phyloP scores from a whole-genome alignment of 1,140 invertebrate species.

The Periplaneta americana region DNA sequence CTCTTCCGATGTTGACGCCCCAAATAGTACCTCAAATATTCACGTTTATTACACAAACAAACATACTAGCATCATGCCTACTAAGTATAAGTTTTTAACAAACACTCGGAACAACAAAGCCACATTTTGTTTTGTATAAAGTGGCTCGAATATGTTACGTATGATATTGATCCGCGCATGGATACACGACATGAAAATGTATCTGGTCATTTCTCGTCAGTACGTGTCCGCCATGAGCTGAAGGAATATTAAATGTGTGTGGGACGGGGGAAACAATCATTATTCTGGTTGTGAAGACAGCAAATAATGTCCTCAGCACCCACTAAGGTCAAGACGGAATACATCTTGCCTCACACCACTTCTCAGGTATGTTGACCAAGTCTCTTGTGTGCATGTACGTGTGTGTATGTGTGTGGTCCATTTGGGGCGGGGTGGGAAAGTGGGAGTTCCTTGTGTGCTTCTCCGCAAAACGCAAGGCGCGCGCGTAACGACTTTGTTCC shows the following conservation, averaged over 20 bases:
- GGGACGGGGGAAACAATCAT: neutral
- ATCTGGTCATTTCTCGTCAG: neutral
- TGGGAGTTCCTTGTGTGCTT: constrained; percentile 21
- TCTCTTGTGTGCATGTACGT: neutral
- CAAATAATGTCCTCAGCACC: constrained; percentile 24
- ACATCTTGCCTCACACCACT: constrained; percentile 18
- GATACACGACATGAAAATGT: constrained; percentile 2
- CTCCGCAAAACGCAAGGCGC: constrained; percentile 18
- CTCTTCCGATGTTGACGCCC: constrained; percentile 24
- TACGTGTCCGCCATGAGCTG: constrained; percentile 17
- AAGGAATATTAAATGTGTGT: constrained; percentile 4
- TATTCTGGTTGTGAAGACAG: neutral
- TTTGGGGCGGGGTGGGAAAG: constrained; percentile 19
- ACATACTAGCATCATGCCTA: neutral
- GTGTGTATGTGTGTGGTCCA: neutral
- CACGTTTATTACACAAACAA: neutral
- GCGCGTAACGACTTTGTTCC: constrained; percentile 18
- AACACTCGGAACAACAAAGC: neutral
- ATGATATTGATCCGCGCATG: constrained; percentile 18
- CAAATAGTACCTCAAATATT: constrained; percentile 21
- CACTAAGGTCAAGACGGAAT: constrained; percentile 21
- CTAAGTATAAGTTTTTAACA: neutral
- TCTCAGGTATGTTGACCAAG: constrained; percentile 21
- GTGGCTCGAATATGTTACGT: too few relatives aligned
- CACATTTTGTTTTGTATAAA: neutral